Conservation (phyloP, 2,113 vertebrate species). For the Gymnocephalus cernua region DNA sequence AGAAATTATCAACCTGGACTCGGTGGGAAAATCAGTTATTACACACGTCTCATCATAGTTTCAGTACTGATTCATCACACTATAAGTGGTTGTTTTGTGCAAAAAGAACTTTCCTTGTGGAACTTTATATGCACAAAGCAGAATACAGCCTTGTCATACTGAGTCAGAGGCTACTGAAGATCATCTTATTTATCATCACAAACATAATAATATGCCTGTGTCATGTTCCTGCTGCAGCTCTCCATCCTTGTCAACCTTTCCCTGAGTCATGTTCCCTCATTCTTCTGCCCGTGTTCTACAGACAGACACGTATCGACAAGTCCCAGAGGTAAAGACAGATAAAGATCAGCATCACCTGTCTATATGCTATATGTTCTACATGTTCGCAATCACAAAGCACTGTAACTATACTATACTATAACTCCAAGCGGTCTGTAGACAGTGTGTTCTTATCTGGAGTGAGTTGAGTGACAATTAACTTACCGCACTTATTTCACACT, state of each 20-base stretch:
- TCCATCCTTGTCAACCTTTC: slow-evolving; percentile 7
- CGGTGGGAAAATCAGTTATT: not conserved
- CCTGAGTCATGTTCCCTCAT: slow-evolving; percentile 35
- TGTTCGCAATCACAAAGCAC: not conserved
- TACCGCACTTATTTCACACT: slow-evolving; percentile 77
- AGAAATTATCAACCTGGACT: slow-evolving; percentile 3
- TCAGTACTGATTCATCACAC: not conserved
- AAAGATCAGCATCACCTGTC: slow-evolving; percentile 6
- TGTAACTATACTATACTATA: not conserved
- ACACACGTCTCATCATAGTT: not conserved
- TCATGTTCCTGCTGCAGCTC: slow-evolving; percentile 26
- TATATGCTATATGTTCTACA: not conserved
- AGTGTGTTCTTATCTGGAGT: not conserved
- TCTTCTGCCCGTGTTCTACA: slow-evolving; percentile 5
- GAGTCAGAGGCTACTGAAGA: not conserved
- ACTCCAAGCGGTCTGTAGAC: not conserved
- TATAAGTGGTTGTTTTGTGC: not conserved
- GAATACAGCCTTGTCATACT: slow-evolving; percentile 6
- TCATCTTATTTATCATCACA: slow-evolving; percentile 13
- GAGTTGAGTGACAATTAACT: slow-evolving; percentile 23
- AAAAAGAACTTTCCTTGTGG: not conserved
- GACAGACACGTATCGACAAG: not conserved
- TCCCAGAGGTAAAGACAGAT: slow-evolving; percentile 27
- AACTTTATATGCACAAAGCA: slow-evolving; percentile 8
- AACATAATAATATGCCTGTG: slow-evolving; percentile 20